Evolutionary conservation across 1,140 invertebrate genomes (phyloP), one percentile per base, ranked within the genome.

Genomic region (Mesaphorura yosii): DNA sequence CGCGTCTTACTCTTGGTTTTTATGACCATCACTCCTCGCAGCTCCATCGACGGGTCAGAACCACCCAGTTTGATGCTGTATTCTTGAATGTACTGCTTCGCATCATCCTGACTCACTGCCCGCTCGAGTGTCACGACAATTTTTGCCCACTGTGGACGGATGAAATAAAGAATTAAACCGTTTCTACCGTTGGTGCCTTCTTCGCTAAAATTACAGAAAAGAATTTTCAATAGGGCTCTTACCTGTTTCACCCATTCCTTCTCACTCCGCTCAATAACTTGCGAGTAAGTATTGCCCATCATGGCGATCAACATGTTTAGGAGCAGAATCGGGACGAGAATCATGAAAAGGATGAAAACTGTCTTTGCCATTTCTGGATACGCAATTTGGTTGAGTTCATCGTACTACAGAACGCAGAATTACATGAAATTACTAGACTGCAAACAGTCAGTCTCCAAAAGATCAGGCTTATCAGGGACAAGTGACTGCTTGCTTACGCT

Each of bases 161-260:
- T 37, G 40, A 53, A 22, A 12, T 22, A 19, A 22, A 40, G n/a
- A 34, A 42, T 20, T 42, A 10, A n/a, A 34, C 10, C n/a, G 31
- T 34, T 10, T 10, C 31, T 34, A 10, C 31, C 10, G 31, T 12
- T 37, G 12, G 20, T 48, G 15, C 41, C 41, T 26, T 4, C 17
- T 26, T 3, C 38, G 17, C 19, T 48, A 34, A n/a, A n/a, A n/a
- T n/a, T 10, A 34, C 31, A 34, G 31, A 45, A 4, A 27, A 15
- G 10, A 46, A 22, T 47, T 47, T 40, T 37, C 37, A 1, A 23
- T 17, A n/a, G n/a, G n/a, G n/a, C n/a, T n/a, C 56, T 67, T 67
- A 91, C 88, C 78, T 94, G 93, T 72, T 96, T 95, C 67, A 95
- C 83, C 86, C 89, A 98, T 69, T 98, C 93, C 69, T 97, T 97